These are phyloP conservation scores for Odontomachus brunneus DNA, from an alignment of 1,140 invertebrate species.

Conservation along the genomic window DNA sequence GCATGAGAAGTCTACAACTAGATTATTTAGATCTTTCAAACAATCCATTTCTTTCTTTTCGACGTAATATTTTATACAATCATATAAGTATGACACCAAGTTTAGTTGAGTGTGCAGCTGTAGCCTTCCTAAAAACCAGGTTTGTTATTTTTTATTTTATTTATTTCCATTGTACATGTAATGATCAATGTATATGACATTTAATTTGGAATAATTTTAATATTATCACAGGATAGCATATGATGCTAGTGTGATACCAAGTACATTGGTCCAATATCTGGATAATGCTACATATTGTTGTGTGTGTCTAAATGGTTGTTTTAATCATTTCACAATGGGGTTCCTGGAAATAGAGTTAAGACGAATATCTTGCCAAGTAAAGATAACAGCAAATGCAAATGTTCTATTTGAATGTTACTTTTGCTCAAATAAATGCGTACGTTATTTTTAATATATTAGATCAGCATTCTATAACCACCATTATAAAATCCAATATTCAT, in stretches of 20 bases:
- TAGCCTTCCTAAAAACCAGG: constrained; percentile 80
- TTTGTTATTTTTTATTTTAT: constrained; percentile 60
- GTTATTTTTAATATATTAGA: constrained; percentile 35
- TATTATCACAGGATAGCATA: constrained; percentile 84
- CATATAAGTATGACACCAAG: constrained; percentile 73
- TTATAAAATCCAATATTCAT: too few species aligned
- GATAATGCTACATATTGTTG: constrained; percentile 88
- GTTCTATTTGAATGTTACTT: constrained; percentile 87
- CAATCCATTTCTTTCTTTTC: constrained; percentile 82
- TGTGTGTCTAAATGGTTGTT: constrained; percentile 87
- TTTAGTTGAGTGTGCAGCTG: constrained; percentile 75
- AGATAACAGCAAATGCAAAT: constrained; percentile 77
- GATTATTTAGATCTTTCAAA: constrained; percentile 86
- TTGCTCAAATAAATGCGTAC: constrained; percentile 86
- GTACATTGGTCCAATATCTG: constrained; percentile 87
- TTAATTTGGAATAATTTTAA: constrained; percentile 34
- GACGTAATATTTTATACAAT: neutral
- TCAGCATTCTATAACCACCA: too few species aligned
- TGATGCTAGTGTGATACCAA: constrained; percentile 86
- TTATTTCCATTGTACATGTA: constrained; percentile 7
- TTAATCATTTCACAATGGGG: constrained; percentile 83
- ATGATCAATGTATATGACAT: constrained; percentile 6
- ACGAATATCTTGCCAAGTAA: constrained; percentile 83
- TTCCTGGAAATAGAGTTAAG: constrained; percentile 81
- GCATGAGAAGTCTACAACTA: constrained; percentile 85